Conservation (phyloP, 2,797 vertebrate species). For the Clangula hyemalis region DNA sequence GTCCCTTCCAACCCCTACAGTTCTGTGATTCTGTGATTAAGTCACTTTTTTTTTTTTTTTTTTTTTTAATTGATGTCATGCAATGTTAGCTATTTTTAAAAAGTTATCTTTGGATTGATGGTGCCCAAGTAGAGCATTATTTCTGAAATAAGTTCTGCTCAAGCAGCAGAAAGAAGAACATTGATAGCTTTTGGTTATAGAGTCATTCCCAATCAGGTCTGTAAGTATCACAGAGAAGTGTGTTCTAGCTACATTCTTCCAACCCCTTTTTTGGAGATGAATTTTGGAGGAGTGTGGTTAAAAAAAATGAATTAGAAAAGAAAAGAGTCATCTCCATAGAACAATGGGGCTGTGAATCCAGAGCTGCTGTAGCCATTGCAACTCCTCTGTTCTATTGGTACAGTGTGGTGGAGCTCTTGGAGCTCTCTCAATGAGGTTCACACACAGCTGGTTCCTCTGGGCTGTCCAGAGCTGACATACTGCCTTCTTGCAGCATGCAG, state of each 20-base stretch:
- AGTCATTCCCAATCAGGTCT: neutral
- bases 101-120: neutral
- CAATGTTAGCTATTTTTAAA: neutral
- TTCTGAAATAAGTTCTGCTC: neutral
- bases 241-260: neutral
- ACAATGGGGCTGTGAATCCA: neutral
- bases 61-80: neutral
- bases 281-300: neutral
- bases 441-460: neutral
- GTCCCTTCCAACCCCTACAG: no score
- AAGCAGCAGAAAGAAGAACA: neutral
- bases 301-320: neutral
- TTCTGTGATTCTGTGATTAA: neutral
- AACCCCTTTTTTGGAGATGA: neutral
- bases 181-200: neutral
- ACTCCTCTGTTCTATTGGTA: neutral
- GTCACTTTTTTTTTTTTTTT: neutral
- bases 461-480: neutral
- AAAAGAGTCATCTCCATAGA: neutral
- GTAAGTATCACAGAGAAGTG: neutral
- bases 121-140: neutral
- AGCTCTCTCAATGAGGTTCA: accelerated
- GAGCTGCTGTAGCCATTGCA: neutral
- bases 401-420: neutral
- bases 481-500: neutral